phyloP scores from a whole-genome alignment of 2,888 invertebrate genomes.

The Micropterix aruncella region DNA sequence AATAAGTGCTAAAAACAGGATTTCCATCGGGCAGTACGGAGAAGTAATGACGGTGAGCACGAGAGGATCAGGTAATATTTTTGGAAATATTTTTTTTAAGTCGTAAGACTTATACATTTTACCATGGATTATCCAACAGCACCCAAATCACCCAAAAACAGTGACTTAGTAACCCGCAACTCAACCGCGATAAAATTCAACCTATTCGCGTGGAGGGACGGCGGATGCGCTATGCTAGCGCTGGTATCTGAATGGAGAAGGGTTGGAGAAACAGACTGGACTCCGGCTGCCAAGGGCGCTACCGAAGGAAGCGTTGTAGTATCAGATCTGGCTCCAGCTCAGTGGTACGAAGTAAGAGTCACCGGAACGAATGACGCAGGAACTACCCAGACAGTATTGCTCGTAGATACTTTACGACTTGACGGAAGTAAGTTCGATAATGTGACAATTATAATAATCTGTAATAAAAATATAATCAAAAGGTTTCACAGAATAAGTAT shows the following conservation, averaged over 20 bases:
- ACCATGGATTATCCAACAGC: too few relatives aligned
- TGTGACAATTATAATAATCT: too few relatives aligned
- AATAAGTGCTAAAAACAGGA: slow-evolving; percentile 59
- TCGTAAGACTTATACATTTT: slow-evolving; percentile 3
- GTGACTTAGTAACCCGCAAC: slow-evolving; percentile 58
- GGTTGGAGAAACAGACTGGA: slow-evolving; percentile 38
- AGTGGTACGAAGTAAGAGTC: slow-evolving; percentile 46
- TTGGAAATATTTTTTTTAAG: too few relatives aligned
- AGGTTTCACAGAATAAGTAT: too few relatives aligned
- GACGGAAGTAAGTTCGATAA: slow-evolving; percentile 30
- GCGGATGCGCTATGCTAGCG: slow-evolving; percentile 65
- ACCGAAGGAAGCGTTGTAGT: slow-evolving; percentile 27
- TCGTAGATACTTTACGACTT: slow-evolving; percentile 43
- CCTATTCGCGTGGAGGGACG: slow-evolving; percentile 65
- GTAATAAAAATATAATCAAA: too few relatives aligned
- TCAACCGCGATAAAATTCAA: slow-evolving; percentile 63
- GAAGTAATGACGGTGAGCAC: slow-evolving; percentile 53
- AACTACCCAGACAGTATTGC: slow-evolving; percentile 37
- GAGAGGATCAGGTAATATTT: slow-evolving; percentile 60
- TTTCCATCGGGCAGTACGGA: slow-evolving; percentile 60
- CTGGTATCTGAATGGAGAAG: slow-evolving; percentile 56
- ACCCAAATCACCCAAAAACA: slow-evolving; percentile 55
- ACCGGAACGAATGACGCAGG: slow-evolving; percentile 47
- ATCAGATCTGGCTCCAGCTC: slow-evolving; percentile 39
- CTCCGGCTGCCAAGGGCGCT: slow-evolving; percentile 22